Evolutionary conservation across 2,797 vertebrate genomes (phyloP).

Genomic region (Mastacembelus armatus): DNA sequence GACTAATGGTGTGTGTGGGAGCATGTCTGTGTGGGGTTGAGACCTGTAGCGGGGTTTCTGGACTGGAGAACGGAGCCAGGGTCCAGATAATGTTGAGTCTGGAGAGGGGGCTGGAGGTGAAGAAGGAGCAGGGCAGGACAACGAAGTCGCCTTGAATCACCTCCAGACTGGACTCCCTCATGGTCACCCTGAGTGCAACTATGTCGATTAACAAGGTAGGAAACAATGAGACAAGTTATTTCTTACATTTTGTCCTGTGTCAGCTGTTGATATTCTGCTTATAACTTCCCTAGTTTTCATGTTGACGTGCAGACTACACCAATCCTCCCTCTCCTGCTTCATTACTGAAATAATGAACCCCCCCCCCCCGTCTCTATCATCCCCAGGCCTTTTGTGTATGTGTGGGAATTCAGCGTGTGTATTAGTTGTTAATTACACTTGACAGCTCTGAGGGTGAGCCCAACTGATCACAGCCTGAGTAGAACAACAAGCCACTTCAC

Average conservation of each 20-base stretch:
- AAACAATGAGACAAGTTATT: neutral
- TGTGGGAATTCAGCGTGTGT: conserved; percentile 45
- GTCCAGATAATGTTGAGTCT: conserved; percentile 90
- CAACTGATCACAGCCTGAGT: conserved; percentile 61
- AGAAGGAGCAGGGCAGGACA: conserved; percentile 85
- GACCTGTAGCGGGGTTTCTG: conserved; percentile 83
- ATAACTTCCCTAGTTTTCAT: neutral
- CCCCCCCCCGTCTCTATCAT: conserved; percentile 33
- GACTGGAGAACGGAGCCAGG: conserved; percentile 77
- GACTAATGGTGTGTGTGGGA: no score
- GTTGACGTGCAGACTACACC: conserved; percentile 18
- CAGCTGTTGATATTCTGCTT: neutral
- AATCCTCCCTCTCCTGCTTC: conserved; percentile 46
- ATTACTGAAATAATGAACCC: conserved; percentile 75
- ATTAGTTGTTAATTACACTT: conserved; percentile 80
- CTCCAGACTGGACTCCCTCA: conserved; percentile 79
- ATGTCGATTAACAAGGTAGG: neutral
- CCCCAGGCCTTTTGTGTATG: conserved; percentile 63
- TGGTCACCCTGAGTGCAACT: conserved; percentile 80
- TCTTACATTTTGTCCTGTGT: neutral
- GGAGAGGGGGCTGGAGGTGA: conserved; percentile 79
- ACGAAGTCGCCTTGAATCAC: conserved; percentile 81
- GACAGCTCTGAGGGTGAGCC: conserved; percentile 76
- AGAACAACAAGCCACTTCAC: conserved; percentile 68
- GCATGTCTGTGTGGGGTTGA: neutral